Conservation (phyloP, 2,113 vertebrate genomes). For the Melanerpes aurifrons region DNA sequence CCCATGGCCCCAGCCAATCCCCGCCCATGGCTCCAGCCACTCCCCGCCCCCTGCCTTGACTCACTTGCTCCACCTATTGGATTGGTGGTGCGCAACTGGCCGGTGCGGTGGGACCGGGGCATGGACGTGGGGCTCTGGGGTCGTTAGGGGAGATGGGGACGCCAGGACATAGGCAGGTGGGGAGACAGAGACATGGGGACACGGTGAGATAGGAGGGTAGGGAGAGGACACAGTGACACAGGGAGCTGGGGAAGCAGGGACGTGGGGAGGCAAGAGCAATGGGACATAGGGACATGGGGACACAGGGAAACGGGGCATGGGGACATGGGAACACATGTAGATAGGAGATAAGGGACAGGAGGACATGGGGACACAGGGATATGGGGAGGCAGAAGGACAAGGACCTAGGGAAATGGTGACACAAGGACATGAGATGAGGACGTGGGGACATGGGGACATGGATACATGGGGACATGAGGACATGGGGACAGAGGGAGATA, state of each 20-base stretch:
- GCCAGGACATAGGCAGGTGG: background rate
- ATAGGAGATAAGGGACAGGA: background rate
- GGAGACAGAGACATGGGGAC: accelerated
- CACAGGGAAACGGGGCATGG: background rate
- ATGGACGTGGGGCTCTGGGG: background rate
- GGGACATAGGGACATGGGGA: too few relatives aligned
- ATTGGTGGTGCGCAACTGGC: accelerated
- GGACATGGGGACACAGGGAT: background rate
- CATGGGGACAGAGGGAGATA: background rate
- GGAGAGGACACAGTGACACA: too few relatives aligned
- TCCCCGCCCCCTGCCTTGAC: background rate
- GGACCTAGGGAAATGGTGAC: background rate
- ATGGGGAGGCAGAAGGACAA: background rate
- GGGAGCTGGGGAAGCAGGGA: too few relatives aligned
- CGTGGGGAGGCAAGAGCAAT: background rate
- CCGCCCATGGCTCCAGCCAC: background rate
- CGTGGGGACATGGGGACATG: background rate
- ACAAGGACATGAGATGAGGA: background rate
- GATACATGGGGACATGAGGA: background rate
- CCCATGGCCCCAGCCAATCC: background rate
- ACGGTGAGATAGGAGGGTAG: too few relatives aligned
- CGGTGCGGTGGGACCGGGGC: background rate
- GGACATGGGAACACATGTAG: background rate
- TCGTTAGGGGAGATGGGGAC: background rate
- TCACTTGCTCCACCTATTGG: background rate